phyloP scores from a whole-genome alignment of 1,140 invertebrate genomes.

The Anoplolepis gracilipes region DNA sequence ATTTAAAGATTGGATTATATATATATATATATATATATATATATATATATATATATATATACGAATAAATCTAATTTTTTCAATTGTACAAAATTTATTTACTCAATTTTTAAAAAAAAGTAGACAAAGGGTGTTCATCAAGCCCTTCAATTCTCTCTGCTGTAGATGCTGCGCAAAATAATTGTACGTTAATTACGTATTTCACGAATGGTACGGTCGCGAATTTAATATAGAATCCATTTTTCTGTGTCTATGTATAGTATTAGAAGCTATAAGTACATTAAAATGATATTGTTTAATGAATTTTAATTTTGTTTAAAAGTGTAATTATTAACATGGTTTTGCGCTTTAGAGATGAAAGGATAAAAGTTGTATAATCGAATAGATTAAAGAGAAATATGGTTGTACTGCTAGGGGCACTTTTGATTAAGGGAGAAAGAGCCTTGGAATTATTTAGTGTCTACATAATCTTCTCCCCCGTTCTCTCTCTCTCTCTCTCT shows the following conservation, averaged over 20 bases:
- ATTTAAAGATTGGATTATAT: not conserved
- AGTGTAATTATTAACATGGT: not conserved
- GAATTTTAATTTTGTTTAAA: not conserved
- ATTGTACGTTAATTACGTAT: not conserved
- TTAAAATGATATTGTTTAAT: not conserved
- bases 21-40: no score
- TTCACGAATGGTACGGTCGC: not conserved
- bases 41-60: no score
- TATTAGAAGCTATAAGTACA: not conserved
- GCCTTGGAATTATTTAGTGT: slow-evolving; percentile 24
- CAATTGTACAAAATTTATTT: not conserved
- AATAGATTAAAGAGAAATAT: not conserved
- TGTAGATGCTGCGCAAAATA: not conserved
- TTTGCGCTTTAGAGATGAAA: not conserved
- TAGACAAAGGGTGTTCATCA: not conserved
- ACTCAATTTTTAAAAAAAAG: not conserved
- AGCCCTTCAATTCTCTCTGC: not conserved
- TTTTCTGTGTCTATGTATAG: not conserved
- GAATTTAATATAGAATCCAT: not conserved
- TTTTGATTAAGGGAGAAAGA: not conserved
- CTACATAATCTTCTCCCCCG: not conserved
- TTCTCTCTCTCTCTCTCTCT: no score
- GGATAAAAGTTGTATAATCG: slow-evolving; percentile 20
- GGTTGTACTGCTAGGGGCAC: not conserved
- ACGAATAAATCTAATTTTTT: not conserved